These are phyloP conservation scores for Drosophila littoralis DNA, from an alignment of 1,140 invertebrate species.

Conservation along the genomic window DNA sequence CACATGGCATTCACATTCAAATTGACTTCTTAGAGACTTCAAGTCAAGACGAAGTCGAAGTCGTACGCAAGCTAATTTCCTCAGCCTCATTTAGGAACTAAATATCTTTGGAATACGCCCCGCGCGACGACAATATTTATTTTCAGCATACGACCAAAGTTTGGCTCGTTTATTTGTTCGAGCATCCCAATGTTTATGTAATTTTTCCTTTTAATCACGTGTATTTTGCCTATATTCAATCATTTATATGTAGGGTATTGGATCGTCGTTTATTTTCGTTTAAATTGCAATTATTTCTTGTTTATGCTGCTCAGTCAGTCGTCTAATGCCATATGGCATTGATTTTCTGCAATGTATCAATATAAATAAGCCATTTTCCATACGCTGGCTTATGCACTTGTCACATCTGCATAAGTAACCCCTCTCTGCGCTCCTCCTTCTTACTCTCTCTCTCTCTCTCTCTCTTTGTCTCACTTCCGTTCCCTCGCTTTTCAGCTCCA, in stretches of 20 bases:
- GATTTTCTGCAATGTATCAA: constrained; percentile 75
- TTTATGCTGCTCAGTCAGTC: constrained; percentile 21
- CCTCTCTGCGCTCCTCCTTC: not conserved
- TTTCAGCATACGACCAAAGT: too few relatives aligned
- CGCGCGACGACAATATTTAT: too few relatives aligned
- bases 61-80: too few relatives aligned
- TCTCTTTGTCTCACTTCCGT: not conserved
- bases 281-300: constrained; percentile 21
- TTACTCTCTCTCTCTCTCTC: not conserved
- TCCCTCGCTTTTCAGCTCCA: constrained; percentile 1
- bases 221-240: too few relatives aligned
- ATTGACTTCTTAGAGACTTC: too few relatives aligned
- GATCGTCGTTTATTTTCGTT: constrained; percentile 6
- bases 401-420: constrained; percentile 67
- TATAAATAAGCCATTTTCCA: constrained; percentile 71
- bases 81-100: too few relatives aligned
- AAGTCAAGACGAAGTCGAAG: too few relatives aligned
- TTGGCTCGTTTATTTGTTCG: too few relatives aligned
- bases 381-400: constrained; percentile 68
- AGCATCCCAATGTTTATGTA: too few relatives aligned
- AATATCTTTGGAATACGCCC: too few relatives aligned
- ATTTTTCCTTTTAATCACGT: too few relatives aligned
- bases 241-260: not conserved
- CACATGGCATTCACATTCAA: too few relatives aligned
- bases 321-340: constrained; percentile 59